Base-by-base conservation (phyloP, 2,797 vertebrate species). In the Artibeus lituratus region DNA sequence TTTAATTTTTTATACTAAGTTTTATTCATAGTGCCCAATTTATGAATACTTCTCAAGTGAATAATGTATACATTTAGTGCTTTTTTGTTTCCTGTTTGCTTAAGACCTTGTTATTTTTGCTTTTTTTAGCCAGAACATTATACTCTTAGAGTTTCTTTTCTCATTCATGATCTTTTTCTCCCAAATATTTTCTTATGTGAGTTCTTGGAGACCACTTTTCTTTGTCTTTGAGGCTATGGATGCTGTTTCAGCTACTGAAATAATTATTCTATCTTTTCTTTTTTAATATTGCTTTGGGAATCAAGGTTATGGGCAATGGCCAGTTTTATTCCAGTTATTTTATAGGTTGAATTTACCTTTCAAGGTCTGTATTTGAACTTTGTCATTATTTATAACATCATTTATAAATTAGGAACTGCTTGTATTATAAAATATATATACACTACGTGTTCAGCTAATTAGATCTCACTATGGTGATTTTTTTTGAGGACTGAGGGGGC, bases 1-100 rank as follows among this genome's bases (percentile, higher is more conserved):
- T 97, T 97, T 96, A 69, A 74, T 59, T 94, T 97, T 97, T 62
- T 57, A 69, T 96, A 22, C 5, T 74, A 74, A 94, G 3, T 73
- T 95, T 95, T 83, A 55, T 92, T 94, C 24, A 94, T 90, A 92
- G 87, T 57, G 2, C 11, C 32, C 53, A 81, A 69, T 0, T 90
- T 93, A 69, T 8, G n/a, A 92, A n/a, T 76, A 74, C 15, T 92
- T 29, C 49, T 88, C n/a, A 94, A 65, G 59, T 84, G 83, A 62
- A 39, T 84, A 57, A 44, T 89, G 19, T 86, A 10, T 70, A 21
- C n/a, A 21, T 1, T 67, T 89, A 22, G 24, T 95, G 51, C 29
- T 51, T 21, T 55, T 44, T 67, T 42, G 72, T 87, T 87, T 42
- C 15, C 37, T 21, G 73, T 2, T 92, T 93, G 55, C 32, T 72